Evolutionary conservation across 2,888 invertebrate genomes (phyloP), one percentile per base, ranked within the genome.

Genomic region (Osmoderma eremita): DNA sequence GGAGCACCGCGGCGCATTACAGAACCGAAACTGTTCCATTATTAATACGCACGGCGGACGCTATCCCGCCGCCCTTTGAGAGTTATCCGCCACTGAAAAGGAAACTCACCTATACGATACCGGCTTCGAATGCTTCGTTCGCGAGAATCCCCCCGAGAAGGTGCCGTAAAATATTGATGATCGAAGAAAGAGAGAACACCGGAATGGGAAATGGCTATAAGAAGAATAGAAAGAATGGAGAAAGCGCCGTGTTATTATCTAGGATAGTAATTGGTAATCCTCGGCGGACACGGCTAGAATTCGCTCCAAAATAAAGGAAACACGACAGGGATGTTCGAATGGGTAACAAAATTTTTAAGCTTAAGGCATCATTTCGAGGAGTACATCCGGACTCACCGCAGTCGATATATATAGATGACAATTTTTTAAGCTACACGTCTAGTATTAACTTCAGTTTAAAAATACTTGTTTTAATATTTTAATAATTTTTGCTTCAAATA

Each of bases 11-110:
- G 45, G 30, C 58, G 58, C 58, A 67, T 61, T 61, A 61, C 58
- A 61, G 69, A 72, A 69, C 66, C 67, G 49, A 67, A 68, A 72
- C 69, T 68, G 68, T 68, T 72, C 69, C 70, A 71, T 70, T 72
- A 69, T 72, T 72, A 72, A 71, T 69, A 72, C 64, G 54, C 45
- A 45, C 67, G 45, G 17, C 36, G 69, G 30, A 30, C 24, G 30
- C 30, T 24, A 51, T 51, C 24, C 65, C 48, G 42, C 24, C 13
- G 24, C 51, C 70, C 67, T 70, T 70, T 68, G 70, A 69, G 70
- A 71, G 67, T 72, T 69, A 68, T 68, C 68, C 36, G 15, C 17
- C 45, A 30, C 50, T 30, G 24, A 51, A 51, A 51, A 51, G 50
- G 24, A 51, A 51, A 30, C 30, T 30, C 30, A 30, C 30, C 30